A percentile compares a stretch with the other conserved stretches of the same genome.
Conservation (phyloP, 2,888 invertebrate genomes). For the Pandemis corylana region DNA sequence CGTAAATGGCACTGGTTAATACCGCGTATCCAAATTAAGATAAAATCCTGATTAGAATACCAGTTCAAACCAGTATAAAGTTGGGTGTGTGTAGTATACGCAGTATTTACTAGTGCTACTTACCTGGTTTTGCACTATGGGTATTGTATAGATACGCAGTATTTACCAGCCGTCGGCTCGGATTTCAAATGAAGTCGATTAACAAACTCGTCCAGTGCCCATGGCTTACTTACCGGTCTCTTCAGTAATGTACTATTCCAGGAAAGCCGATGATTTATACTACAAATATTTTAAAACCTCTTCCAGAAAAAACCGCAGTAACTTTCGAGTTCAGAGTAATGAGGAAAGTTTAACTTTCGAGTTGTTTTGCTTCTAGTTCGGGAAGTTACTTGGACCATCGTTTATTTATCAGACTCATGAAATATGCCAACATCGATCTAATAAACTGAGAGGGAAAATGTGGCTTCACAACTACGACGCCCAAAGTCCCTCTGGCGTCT, state of each 20-base stretch:
- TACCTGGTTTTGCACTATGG: too few species aligned
- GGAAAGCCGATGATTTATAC: conserved; percentile 26
- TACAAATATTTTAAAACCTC: conserved; percentile 27
- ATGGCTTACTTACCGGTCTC: too few species aligned
- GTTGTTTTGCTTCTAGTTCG: conserved; percentile 44
- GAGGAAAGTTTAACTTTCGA: conserved; percentile 45
- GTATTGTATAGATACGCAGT: too few species aligned
- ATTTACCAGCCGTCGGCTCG: too few species aligned
- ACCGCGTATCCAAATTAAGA: too few species aligned
- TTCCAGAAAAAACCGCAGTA: conserved; percentile 30
- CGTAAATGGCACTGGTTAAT: too few species aligned
- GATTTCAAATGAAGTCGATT: too few species aligned
- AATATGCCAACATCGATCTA: conserved; percentile 35
- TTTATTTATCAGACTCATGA: conserved; percentile 34
- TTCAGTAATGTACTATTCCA: not conserved
- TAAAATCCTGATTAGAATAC: too few species aligned
- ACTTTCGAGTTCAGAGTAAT: conserved; percentile 34
- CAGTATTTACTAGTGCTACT: too few species aligned
- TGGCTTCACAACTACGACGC: conserved; percentile 6
- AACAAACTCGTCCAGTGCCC: too few species aligned
- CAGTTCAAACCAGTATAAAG: too few species aligned
- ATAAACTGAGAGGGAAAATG: conserved; percentile 31
- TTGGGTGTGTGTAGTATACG: too few species aligned
- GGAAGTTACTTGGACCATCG: conserved; percentile 26
- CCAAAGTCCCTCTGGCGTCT: not conserved